These are phyloP conservation scores for Ectropis crepuscularia DNA, from an alignment of 2,888 invertebrate genomes.

Conservation along the genomic window DNA sequence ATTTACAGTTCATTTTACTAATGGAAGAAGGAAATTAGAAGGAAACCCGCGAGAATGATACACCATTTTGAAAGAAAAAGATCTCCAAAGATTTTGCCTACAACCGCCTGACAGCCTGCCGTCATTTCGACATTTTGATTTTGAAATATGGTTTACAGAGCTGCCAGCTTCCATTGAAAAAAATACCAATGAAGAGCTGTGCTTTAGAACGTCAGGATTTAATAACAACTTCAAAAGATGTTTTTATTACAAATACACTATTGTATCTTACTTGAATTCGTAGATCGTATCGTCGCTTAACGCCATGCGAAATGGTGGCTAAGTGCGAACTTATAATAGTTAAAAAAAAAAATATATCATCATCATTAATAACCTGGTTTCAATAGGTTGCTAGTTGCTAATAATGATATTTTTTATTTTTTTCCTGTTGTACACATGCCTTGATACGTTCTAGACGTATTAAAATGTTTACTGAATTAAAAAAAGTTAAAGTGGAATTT, in stretches of 20 bases:
- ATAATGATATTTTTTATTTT: too few relatives aligned
- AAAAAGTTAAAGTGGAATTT: too few relatives aligned
- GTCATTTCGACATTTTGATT: slow-evolving; percentile 48
- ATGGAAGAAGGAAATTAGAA: slow-evolving; percentile 68
- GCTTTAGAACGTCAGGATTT: not conserved
- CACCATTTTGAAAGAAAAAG: slow-evolving; percentile 82
- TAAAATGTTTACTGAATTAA: too few relatives aligned
- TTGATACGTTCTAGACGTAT: too few relatives aligned
- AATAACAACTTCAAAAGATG: not conserved
- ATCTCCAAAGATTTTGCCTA: slow-evolving; percentile 76
- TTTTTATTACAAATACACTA: not conserved
- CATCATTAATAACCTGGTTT: too few relatives aligned
- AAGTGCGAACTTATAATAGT: too few relatives aligned
- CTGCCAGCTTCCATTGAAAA: slow-evolving; percentile 31
- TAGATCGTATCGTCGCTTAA: too few relatives aligned
- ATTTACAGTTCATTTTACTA: slow-evolving; percentile 67
- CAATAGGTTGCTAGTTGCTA: too few relatives aligned
- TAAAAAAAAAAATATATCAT: too few relatives aligned
- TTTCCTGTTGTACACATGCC: too few relatives aligned
- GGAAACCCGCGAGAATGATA: slow-evolving; percentile 76
- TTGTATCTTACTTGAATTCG: too few relatives aligned
- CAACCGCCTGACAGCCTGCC: slow-evolving; percentile 60
- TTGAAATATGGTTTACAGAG: slow-evolving; percentile 56
- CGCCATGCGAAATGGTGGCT: too few relatives aligned
- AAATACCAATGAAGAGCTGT: not conserved